Base-by-base conservation (phyloP, 1,140 invertebrate genomes). In the Piezodorus guildinii region DNA sequence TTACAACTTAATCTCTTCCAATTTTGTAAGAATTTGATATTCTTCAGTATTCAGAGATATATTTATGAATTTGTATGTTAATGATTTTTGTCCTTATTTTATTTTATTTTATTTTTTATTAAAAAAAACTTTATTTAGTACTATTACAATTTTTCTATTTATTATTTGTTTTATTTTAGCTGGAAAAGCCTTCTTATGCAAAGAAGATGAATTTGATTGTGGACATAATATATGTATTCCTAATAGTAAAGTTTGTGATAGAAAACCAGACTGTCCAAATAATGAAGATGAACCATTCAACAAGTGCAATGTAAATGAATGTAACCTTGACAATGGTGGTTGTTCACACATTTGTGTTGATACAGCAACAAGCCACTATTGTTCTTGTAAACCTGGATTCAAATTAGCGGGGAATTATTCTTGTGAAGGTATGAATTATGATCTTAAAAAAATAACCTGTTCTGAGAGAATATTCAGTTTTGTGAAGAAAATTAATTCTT, bases 291-390 rank as follows among this genome's bases (percentile, higher is more conserved):
- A 91, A 72, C 85, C 82, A 0, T 72, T 77, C 1, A 81, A 82
- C 51, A 78, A 81, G 62, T 92, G 90, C 71, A 82, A 81, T 1
- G 74, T 82, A 12, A 88, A 95, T 73, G 90, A 91, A 71, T 96
- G 92, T 70, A 71, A 76, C 3, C 75, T 77, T 19, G 83, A 88
- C 68, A 95, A 94, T 71, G 91, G 91, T 3, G 87, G 86, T n/a
- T 95, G 92, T 73, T 83, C 84, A 16, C 90, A 96, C 72, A 78
- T 77, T 54, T 93, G 90, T 72, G 77, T 89, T 1, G 88, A 93
- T 71, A 82, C 85, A 12, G 82, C 83, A 0, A 84, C 84, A 51
- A 85, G 87, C 1, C 88, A 83, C 72, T 83, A 85, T 72, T 93
- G 90, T 70, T 83, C 86, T 30, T 94, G 91, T 72, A 77, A 82